Percentiles rank a stretch among this genome's conserved stretches.
Conservation (phyloP, 1,140 invertebrate genomes). For the Diachasma alloeum region DNA sequence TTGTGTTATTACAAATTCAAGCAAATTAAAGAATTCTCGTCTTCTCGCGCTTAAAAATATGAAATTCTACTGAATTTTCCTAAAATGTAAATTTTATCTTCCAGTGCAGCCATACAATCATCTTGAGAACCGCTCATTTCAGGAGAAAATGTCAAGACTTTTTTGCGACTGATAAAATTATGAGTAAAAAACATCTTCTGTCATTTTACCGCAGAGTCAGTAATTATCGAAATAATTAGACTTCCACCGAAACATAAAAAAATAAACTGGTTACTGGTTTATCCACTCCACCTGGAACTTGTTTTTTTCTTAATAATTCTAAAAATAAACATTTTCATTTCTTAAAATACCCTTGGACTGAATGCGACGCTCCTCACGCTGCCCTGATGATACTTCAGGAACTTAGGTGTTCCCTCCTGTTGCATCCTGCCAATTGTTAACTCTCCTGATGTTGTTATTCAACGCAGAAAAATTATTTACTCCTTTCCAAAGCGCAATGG, state of each 20-base stretch:
- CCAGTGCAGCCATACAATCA: no score
- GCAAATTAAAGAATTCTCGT: no score
- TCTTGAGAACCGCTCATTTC: no score
- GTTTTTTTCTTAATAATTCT: conserved; percentile 13
- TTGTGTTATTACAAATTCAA: no score
- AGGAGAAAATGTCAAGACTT: no score
- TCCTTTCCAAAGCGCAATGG: neutral
- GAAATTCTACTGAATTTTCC: no score
- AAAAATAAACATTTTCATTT: neutral
- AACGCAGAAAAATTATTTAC: neutral
- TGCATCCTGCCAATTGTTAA: conserved; percentile 52
- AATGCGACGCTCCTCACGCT: conserved; percentile 65
- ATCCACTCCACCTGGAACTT: neutral
- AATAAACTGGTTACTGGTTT: neutral
- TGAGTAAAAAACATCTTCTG: no score
- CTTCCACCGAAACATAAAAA: neutral
- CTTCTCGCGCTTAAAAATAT: no score
- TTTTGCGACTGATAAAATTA: no score
- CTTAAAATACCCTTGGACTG: conserved; percentile 58
- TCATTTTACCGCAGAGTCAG: no score
- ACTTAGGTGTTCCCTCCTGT: conserved; percentile 62
- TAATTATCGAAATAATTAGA: no score
- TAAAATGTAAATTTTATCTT: no score
- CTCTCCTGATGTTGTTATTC: neutral
- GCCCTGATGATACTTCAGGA: conserved; percentile 62